phyloP scores from a whole-genome alignment of 2,888 invertebrate genomes.

The Campopleginae sp. region DNA sequence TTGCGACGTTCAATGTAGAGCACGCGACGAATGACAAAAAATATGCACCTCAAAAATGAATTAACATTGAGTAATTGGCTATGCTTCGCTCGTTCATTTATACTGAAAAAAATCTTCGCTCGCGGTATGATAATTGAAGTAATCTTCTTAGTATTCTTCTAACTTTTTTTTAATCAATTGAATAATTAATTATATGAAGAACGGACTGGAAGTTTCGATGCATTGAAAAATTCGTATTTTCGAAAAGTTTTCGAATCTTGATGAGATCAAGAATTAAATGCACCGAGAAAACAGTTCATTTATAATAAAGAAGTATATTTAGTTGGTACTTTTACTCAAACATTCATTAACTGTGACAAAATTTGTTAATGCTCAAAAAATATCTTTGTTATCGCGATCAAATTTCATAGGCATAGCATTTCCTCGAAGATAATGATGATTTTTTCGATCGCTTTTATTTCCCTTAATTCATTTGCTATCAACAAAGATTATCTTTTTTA shows the following conservation, averaged over 20 bases:
- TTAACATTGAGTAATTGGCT: constrained; percentile 34
- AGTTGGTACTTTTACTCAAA: too few relatives aligned
- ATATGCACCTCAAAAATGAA: constrained; percentile 4
- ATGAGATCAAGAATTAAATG: too few relatives aligned
- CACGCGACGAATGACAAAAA: constrained; percentile 20
- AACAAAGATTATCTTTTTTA: too few relatives aligned
- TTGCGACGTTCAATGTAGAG: constrained; percentile 36
- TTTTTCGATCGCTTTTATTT: too few relatives aligned
- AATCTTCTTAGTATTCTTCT: neutral
- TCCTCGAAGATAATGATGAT: too few relatives aligned
- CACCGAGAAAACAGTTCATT: too few relatives aligned
- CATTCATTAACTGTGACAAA: too few relatives aligned
- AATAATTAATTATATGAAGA: neutral
- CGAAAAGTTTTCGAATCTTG: neutral
- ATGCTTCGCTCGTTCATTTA: constrained; percentile 9
- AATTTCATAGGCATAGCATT: too few relatives aligned
- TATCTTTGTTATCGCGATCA: too few relatives aligned
- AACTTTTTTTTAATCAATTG: neutral
- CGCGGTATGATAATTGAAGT: neutral
- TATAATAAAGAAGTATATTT: too few relatives aligned
- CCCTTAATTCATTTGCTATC: too few relatives aligned
- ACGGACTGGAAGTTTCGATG: neutral
- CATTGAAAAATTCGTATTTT: neutral
- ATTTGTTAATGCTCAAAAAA: too few relatives aligned
- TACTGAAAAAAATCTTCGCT: neutral